phyloP scores from a whole-genome alignment of 2,888 invertebrate genomes.

The Microdon myrmicae region DNA sequence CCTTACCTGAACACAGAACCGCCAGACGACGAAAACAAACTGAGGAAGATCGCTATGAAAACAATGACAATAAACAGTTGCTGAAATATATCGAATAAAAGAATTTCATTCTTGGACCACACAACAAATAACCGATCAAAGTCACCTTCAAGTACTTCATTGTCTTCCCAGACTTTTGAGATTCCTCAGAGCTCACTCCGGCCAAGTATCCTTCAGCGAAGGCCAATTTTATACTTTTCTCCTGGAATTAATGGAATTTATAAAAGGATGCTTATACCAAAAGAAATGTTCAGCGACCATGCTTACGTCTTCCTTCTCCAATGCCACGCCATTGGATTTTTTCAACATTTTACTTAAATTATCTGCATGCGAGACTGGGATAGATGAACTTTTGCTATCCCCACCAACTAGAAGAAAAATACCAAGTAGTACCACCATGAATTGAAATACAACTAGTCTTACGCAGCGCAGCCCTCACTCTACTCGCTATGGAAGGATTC shows the following conservation, averaged over 20 bases:
- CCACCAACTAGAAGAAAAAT: too few relatives aligned
- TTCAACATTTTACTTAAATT: slow-evolving; percentile 58
- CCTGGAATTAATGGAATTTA: slow-evolving; percentile 66
- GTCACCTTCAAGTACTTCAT: slow-evolving; percentile 68
- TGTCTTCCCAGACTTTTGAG: slow-evolving; percentile 68
- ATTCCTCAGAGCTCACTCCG: slow-evolving; percentile 69
- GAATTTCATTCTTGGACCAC: slow-evolving; percentile 50
- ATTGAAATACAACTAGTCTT: slow-evolving; percentile 38
- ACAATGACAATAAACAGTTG: slow-evolving; percentile 78
- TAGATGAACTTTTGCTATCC: too few relatives aligned
- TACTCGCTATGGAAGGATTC: slow-evolving; percentile 76
- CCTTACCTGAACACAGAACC: slow-evolving; percentile 76
- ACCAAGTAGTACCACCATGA: too few relatives aligned
- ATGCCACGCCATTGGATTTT: slow-evolving; percentile 53
- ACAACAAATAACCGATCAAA: slow-evolving; percentile 3
- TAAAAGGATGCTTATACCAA: neutral
- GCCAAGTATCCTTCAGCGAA: slow-evolving; percentile 92
- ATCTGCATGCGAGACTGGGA: slow-evolving; percentile 58
- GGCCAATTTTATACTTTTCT: slow-evolving; percentile 83
- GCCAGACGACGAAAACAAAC: slow-evolving; percentile 78
- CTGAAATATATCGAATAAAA: slow-evolving; percentile 72
- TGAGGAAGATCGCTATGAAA: slow-evolving; percentile 81
- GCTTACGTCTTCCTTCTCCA: slow-evolving; percentile 55
- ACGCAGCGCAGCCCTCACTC: slow-evolving; percentile 72
- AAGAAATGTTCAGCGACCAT: neutral